Evolutionary conservation across 1,140 invertebrate species (phyloP).

Genomic region (Drosophila equinoxialis): DNA sequence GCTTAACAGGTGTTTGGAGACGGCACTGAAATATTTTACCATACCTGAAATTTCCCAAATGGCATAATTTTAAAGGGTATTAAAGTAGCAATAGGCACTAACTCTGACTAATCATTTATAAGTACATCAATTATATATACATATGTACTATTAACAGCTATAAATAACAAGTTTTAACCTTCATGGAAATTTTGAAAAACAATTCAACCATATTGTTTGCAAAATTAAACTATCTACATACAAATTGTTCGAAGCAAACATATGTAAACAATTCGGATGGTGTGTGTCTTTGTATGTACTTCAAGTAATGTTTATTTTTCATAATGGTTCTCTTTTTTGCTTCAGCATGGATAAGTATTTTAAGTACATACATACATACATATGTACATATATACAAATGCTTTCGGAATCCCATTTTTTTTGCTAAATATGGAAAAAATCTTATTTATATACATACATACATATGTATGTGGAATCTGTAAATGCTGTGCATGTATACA

Average conservation of each 20-base stretch:
- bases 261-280: background rate
- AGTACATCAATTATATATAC: too few relatives aligned
- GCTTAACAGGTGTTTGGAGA: too few relatives aligned
- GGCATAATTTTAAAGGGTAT: too few relatives aligned
- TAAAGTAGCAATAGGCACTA: too few relatives aligned
- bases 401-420: background rate
- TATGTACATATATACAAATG: background rate
- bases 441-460: background rate
- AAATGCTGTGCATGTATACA: background rate
- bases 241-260: background rate
- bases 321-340: background rate
- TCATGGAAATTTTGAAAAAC: too few relatives aligned
- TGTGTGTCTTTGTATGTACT: background rate
- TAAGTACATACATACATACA: background rate
- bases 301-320: constrained; percentile 1
- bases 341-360: background rate
- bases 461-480: background rate
- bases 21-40: too few relatives aligned
- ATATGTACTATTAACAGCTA: too few relatives aligned
- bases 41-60: too few relatives aligned
- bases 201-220: too few relatives aligned
- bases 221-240: background rate
- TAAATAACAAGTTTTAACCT: too few relatives aligned
- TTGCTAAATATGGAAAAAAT: background rate
- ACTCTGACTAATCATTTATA: too few relatives aligned